These are phyloP conservation scores for Ataeniobius toweri DNA, from an alignment of 2,797 vertebrate species.

Conservation along the genomic window DNA sequence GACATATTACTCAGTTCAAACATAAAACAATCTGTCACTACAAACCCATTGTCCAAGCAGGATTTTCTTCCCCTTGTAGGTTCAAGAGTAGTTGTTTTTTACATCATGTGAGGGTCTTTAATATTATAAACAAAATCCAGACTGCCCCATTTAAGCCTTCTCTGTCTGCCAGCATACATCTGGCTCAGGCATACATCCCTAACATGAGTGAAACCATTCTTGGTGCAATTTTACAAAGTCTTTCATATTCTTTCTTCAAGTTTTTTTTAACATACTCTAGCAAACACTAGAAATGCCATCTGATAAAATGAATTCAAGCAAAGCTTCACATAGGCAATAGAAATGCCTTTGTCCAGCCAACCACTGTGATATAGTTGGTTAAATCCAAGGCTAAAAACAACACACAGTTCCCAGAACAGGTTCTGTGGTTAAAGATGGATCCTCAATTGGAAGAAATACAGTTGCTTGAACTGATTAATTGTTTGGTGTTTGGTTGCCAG, in stretches of 20 bases:
- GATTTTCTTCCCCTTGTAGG: slow-evolving; percentile 22
- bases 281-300: slow-evolving; percentile 24
- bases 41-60: slow-evolving; percentile 26
- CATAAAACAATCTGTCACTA: slow-evolving; percentile 36
- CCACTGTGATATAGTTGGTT: slow-evolving; percentile 43
- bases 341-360: slow-evolving; percentile 41
- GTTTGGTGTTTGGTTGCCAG: slow-evolving; percentile 20
- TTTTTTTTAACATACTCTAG: slow-evolving; percentile 57
- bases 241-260: slow-evolving; percentile 34
- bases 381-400: slow-evolving; percentile 53
- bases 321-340: slow-evolving; percentile 34
- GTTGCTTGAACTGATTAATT: slow-evolving; percentile 5
- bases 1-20: slow-evolving; percentile 33
- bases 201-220: slow-evolving; percentile 51
- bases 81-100: slow-evolving; percentile 17
- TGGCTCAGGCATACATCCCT: slow-evolving; percentile 45
- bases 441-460: slow-evolving; percentile 21
- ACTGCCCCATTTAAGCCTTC: slow-evolving; percentile 45
- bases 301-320: slow-evolving; percentile 32
- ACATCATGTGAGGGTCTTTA: slow-evolving; percentile 50
- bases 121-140: slow-evolving; percentile 67
- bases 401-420: slow-evolving; percentile 42
- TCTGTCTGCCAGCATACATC: slow-evolving; percentile 60
- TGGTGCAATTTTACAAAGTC: slow-evolving; percentile 51
- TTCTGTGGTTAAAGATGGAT: slow-evolving; percentile 18